These are phyloP conservation scores for Catharus minimus DNA, from an alignment of 2,113 vertebrate genomes.

Conservation along the genomic window DNA sequence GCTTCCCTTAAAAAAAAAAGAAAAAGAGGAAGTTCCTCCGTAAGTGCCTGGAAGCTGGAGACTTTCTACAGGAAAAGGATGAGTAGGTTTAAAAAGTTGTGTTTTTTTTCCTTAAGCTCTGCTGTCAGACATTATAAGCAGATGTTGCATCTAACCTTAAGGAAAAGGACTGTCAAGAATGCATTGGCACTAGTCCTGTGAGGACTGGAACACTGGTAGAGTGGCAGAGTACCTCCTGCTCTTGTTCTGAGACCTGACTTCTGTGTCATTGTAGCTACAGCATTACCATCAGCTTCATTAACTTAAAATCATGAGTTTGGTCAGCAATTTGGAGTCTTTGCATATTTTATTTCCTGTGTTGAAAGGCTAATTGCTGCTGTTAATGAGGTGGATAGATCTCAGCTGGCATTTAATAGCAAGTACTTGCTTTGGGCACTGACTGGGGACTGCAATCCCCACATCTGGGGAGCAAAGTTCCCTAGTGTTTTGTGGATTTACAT, in stretches of 20 bases:
- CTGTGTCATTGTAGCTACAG: background rate
- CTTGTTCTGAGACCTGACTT: accelerated
- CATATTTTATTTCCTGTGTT: background rate
- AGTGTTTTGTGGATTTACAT: background rate
- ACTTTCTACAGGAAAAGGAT: background rate
- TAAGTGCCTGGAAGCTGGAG: background rate
- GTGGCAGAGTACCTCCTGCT: background rate
- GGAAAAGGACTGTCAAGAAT: background rate
- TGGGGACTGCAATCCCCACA: background rate
- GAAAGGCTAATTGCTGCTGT: background rate
- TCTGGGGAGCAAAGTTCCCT: background rate
- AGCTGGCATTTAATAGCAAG: background rate
- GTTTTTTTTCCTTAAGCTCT: background rate
- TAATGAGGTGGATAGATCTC: background rate
- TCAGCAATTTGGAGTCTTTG: background rate
- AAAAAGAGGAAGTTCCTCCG: background rate
- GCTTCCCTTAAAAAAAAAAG: background rate
- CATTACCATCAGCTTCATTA: background rate
- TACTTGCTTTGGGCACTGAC: background rate
- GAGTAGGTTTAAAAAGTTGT: background rate
- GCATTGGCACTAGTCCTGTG: accelerated
- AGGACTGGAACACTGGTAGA: background rate
- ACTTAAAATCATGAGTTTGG: background rate
- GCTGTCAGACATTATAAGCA: background rate
- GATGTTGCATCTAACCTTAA: background rate